Evolutionary conservation across 1,140 invertebrate genomes (phyloP).

Genomic region (Piezodorus guildinii): DNA sequence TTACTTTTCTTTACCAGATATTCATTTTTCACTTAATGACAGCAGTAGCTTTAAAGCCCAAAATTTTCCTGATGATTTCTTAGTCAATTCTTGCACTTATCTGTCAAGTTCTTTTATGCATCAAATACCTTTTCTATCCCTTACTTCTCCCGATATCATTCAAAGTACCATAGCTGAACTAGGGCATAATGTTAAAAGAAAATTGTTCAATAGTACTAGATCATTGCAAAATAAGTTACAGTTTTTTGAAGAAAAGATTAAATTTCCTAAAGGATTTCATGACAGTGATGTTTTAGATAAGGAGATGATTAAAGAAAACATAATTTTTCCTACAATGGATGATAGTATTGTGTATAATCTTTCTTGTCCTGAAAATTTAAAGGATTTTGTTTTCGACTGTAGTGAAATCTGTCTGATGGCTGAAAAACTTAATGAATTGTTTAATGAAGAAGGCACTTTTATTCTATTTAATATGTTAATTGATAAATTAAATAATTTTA

Average conservation of each 20-base stretch:
- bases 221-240: slow-evolving; percentile 39
- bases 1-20: too few relatives aligned
- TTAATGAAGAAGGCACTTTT: not conserved
- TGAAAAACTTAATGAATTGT: not conserved
- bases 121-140: slow-evolving; percentile 27
- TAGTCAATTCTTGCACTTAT: not conserved
- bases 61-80: not conserved
- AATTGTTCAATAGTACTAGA: slow-evolving; percentile 39
- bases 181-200: slow-evolving; percentile 37
- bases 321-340: not conserved
- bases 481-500: not conserved
- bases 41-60: not conserved
- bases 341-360: not conserved
- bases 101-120: slow-evolving; percentile 11
- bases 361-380: not conserved
- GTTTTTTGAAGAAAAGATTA: slow-evolving; percentile 24
- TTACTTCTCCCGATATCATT: slow-evolving; percentile 28
- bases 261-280: slow-evolving; percentile 16
- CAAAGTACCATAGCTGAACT: slow-evolving; percentile 39
- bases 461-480: not conserved
- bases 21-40: too few relatives aligned
- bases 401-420: not conserved
- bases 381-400: not conserved
- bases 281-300: not conserved
- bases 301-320: not conserved